Conservation (phyloP, 2,888 invertebrate genomes). For the Apotomis capreana region DNA sequence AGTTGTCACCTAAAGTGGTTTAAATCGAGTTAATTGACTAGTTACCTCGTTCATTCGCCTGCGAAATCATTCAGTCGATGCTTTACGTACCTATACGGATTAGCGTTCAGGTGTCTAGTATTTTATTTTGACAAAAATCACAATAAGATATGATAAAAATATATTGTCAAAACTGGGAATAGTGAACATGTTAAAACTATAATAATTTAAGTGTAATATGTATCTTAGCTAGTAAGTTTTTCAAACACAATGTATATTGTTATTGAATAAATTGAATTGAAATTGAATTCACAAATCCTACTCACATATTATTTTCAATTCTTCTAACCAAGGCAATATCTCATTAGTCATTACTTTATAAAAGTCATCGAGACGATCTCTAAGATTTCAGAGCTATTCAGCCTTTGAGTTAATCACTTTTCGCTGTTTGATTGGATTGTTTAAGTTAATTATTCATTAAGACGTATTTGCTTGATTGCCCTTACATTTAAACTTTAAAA, state of each 20-base stretch:
- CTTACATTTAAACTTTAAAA: too few relatives aligned
- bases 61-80: background rate
- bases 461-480: background rate
- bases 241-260: too few relatives aligned
- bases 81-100: background rate
- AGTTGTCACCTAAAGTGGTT: background rate
- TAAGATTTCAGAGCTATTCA: background rate
- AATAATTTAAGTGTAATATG: too few relatives aligned
- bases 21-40: conserved; percentile 6
- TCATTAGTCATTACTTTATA: background rate
- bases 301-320: too few relatives aligned
- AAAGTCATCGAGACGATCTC: conserved; percentile 2
- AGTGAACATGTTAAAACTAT: too few relatives aligned
- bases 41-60: background rate
- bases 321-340: background rate
- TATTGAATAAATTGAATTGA: too few relatives aligned
- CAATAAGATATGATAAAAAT: too few relatives aligned
- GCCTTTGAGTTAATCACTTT: conserved; percentile 12
- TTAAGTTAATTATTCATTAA: conserved; percentile 14
- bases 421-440: conserved; percentile 18
- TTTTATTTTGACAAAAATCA: too few relatives aligned
- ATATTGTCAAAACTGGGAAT: too few relatives aligned
- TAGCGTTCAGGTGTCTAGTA: too few relatives aligned
- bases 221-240: too few relatives aligned
- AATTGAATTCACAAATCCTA: too few relatives aligned